phyloP scores from a whole-genome alignment of 2,888 invertebrate species.

The Unio delphinus region DNA sequence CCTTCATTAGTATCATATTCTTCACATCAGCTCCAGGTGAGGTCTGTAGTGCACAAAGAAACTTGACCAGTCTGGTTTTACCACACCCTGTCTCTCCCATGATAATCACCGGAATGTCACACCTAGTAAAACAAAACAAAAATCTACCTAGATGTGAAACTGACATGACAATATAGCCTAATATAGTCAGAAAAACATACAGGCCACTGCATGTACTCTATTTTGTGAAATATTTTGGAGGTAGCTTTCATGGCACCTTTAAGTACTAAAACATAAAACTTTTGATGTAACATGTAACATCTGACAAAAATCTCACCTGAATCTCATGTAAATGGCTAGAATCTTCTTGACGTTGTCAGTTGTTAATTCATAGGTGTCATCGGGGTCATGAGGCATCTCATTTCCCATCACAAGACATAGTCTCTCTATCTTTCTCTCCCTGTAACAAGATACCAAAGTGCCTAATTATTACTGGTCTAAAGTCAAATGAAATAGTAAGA shows the following conservation, averaged over 20 bases:
- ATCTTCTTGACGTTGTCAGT: slow-evolving; percentile 69
- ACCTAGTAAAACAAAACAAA: slow-evolving; percentile 34
- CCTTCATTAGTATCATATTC: slow-evolving; percentile 54
- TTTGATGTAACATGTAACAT: no score
- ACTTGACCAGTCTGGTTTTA: slow-evolving; percentile 66
- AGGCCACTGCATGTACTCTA: no score
- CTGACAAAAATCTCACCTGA: slow-evolving; percentile 44
- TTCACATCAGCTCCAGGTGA: slow-evolving; percentile 48
- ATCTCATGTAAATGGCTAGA: slow-evolving; percentile 68
- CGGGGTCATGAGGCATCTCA: slow-evolving; percentile 55
- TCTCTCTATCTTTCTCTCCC: slow-evolving; percentile 47
- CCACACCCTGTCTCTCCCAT: slow-evolving; percentile 71
- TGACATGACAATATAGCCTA: no score
- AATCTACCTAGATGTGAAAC: no score
- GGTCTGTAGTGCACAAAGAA: slow-evolving; percentile 62
- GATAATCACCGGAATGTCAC: slow-evolving; percentile 67
- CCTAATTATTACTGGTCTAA: no score
- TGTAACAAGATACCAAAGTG: slow-evolving; percentile 11
- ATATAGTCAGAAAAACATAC: no score
- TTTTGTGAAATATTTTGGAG: no score
- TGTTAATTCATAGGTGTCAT: slow-evolving; percentile 64
- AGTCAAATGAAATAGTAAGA: no score
- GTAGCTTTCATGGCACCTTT: no score
- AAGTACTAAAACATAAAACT: no score
- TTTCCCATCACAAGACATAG: slow-evolving; percentile 60